Evolutionary conservation across 1,140 invertebrate genomes (phyloP), one percentile per base, ranked within the genome.

Genomic region (Sweltsa coloradensis): DNA sequence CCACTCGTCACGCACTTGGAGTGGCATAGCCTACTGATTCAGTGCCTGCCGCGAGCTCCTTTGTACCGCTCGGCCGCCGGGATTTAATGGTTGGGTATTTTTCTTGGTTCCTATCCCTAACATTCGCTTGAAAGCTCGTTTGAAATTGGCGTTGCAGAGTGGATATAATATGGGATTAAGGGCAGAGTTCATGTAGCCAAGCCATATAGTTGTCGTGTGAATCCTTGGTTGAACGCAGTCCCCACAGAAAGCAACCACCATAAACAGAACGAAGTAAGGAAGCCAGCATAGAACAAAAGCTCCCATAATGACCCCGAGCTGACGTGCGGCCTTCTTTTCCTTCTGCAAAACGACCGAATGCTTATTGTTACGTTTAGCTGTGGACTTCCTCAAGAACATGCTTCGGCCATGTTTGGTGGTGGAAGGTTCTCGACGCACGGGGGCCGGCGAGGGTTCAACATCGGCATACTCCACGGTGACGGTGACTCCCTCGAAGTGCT

Each of bases 251-350:
- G 78, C 76, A 16, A 77, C 69, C 18, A 79, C 74, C 24, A 76
- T 63, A 55, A 79, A 79, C 2, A 75, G 62, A 40, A 75, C 71
- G 53, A 79, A 78, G 57, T 80, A 79, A 5, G 77, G 77, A 11
- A 80, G 58, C 68, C 78, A 79, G 55, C 77, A 79, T 4, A 77
- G 55, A 3, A 76, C 69, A 58, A 80, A 79, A 0, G 75, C 78
- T 5, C 76, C 75, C 60, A 79, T 74, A 47, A 79, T 79, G 7
- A 80, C 76, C 1, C 76, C 76, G 13, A 79, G 63, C 53, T 79
- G 78, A 34, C 73, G 61, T 1, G 76, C 78, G 5, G 77, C 77
- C 59, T 79, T 74, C 51, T 76, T 75, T 50, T 79, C 76, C 49
- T 76, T 75, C 19, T 62, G 61, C 16, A 75, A 55, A 34, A 57